Base-by-base conservation (phyloP, 1,140 invertebrate species). In the Theocolax elegans region DNA sequence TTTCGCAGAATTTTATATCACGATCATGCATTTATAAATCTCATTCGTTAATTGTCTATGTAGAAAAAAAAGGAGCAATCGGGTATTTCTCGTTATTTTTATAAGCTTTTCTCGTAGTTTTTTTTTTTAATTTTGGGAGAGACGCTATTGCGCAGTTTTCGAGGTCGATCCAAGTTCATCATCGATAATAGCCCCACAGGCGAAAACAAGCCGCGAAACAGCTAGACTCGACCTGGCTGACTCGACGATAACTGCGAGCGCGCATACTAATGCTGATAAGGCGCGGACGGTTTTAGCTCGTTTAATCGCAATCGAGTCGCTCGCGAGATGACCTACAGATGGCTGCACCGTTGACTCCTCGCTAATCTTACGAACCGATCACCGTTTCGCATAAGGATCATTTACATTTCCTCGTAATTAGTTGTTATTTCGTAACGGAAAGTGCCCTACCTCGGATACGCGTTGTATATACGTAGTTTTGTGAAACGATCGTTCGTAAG, bases 111-210 rank as follows among this genome's bases (percentile, higher is more conserved):
- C n/a, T n/a, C n/a, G n/a, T n/a, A n/a, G n/a, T n/a, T n/a, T n/a
- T n/a, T n/a, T n/a, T n/a, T n/a, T n/a, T n/a, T n/a, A n/a, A n/a
- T n/a, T n/a, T n/a, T n/a, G n/a, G n/a, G n/a, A n/a, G 56, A 53
- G 48, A 21, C n/a, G 59, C 66, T 76, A 76, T 81, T 84, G 82
- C 82, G 76, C 79, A 84, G 80, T 77, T 79, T 63, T 75, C 76
- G 77, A 81, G 80, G 81, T 85, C 81, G 80, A 75, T 72, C 79
- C 78, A 83, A 84, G 82, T 85, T 86, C 81, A 85, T 86, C 81
- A 81, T 85, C 80, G 83, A 85, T 85, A 85, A 83, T 83, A 81
- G 78, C 10, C 72, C 38, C 77, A 75, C 75, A 79, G 75, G 77
- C 82, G 74, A 81, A 82, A 80, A 84, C 48, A 85, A 80, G 83